Evolutionary conservation across 2,888 invertebrate species (phyloP).

Genomic region (Sylvicola fuscatus): DNA sequence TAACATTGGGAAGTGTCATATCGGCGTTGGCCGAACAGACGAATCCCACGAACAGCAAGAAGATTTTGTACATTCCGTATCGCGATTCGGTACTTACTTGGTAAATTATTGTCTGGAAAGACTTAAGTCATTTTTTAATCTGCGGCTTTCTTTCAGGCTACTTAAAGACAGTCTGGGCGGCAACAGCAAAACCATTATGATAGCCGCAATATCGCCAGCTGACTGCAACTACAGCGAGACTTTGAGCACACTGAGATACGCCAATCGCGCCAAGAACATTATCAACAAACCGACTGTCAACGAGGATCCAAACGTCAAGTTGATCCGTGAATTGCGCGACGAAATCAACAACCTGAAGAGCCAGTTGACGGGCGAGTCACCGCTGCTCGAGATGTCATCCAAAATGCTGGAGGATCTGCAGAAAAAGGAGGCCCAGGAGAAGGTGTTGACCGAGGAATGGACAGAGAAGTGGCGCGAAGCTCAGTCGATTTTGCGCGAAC

Average conservation of each 20-base stretch:
- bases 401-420: constrained; percentile 64
- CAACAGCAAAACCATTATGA: constrained; percentile 83
- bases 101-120: constrained; percentile 16
- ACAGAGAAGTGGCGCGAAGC: constrained; percentile 85
- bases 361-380: constrained; percentile 47
- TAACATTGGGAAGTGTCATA: constrained; percentile 72
- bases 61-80: constrained; percentile 60
- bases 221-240: constrained; percentile 80
- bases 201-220: constrained; percentile 61
- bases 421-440: constrained; percentile 79
- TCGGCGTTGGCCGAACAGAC: constrained; percentile 56
- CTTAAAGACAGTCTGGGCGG: constrained; percentile 76
- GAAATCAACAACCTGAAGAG: constrained; percentile 66
- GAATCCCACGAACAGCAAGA: constrained; percentile 21
- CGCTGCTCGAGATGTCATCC: constrained; percentile 34
- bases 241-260: constrained; percentile 65
- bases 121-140: neutral
- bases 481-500: constrained; percentile 71
- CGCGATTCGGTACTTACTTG: constrained; percentile 75
- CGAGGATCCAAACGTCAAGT: constrained; percentile 73
- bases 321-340: constrained; percentile 64
- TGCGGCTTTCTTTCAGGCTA: constrained; percentile 18
- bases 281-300: constrained; percentile 82
- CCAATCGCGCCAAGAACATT: constrained; percentile 77
- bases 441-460: constrained; percentile 79